These are phyloP conservation scores for Eonycteris spelaea DNA, from an alignment of 2,113 vertebrate genomes.

Conservation along the genomic window DNA sequence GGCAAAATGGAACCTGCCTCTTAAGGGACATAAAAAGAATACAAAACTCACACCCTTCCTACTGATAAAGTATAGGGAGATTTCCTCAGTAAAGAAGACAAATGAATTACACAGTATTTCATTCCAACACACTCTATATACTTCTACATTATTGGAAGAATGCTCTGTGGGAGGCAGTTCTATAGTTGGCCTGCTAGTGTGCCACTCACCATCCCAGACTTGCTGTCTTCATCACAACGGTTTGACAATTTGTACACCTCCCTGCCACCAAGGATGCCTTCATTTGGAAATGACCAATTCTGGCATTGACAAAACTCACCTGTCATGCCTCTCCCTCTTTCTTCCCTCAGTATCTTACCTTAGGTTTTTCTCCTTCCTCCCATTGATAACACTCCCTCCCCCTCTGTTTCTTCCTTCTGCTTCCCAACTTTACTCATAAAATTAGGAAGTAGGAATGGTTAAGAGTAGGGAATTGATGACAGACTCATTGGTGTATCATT, in stretches of 20 bases:
- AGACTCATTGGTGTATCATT: neutral
- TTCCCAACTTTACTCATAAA: neutral
- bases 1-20: constrained; percentile 32
- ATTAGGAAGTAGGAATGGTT: neutral
- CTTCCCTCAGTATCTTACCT: neutral
- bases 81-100: constrained; percentile 57
- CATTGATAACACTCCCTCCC: neutral
- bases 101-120: constrained; percentile 47
- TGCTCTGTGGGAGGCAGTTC: neutral
- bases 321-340: neutral
- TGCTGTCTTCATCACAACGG: neutral
- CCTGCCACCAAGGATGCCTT: neutral
- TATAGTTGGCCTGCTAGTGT: rapidly evolving
- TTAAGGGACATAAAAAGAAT: constrained; percentile 52
- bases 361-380: neutral
- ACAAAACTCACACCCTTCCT: constrained; percentile 57
- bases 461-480: neutral
- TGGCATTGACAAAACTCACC: neutral
- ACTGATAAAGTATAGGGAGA: constrained; percentile 51
- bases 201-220: too few species aligned
- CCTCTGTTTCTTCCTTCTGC: neutral
- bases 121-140: neutral
- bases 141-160: neutral
- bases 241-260: neutral
- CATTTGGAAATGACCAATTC: neutral